Evolutionary conservation across 37 sponge, comb jelly and placozoan species (phyloP), one percentile per base, ranked within the genome.

Genomic region (Tethya wilhelma): DNA sequence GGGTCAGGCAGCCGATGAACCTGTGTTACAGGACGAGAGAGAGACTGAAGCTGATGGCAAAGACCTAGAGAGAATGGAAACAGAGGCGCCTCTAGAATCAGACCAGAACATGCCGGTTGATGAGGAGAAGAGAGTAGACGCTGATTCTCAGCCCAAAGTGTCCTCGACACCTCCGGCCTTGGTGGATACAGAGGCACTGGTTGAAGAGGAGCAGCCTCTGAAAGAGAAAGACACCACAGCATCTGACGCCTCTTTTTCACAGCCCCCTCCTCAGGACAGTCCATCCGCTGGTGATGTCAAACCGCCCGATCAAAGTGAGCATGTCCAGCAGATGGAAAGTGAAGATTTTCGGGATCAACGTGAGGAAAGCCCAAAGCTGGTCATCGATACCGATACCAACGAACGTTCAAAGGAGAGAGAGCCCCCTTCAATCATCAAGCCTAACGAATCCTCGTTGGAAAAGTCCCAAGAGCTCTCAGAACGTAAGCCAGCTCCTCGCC

Each of bases 281-380:
- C n/a, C n/a, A n/a, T n/a, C n/a, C n/a, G n/a, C n/a, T n/a, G n/a
- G n/a, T n/a, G n/a, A n/a, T n/a, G n/a, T n/a, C n/a, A n/a, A n/a
- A n/a, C n/a, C 14, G 53, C 14, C 9, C 53, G 9, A 9, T 49
- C 53, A 49, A 9, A 49, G 53, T 14, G 14, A 49, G 9, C 53
- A 14, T 49, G 53, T 9, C 9, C 14, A 49, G 53, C 14, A 19
- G 14, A 49, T 49, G 53, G 53, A 49, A n/a, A n/a, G n/a, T n/a
- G n/a, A n/a, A n/a, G n/a, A n/a, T 6, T 23, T 8, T 12, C 63
- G 22, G 22, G 25, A 33, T 69, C 38, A 20, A 8, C 12, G 70
- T 69, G 70, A 69, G 32, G 41, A 38, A 6, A 69, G 70, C 40
- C 44, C 70, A 34, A n/a, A 20, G 20, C 63, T 60, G 63, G 63